Evolutionary conservation across 2,888 invertebrate species (phyloP).

Genomic region (Drosophila vallismaia): DNA sequence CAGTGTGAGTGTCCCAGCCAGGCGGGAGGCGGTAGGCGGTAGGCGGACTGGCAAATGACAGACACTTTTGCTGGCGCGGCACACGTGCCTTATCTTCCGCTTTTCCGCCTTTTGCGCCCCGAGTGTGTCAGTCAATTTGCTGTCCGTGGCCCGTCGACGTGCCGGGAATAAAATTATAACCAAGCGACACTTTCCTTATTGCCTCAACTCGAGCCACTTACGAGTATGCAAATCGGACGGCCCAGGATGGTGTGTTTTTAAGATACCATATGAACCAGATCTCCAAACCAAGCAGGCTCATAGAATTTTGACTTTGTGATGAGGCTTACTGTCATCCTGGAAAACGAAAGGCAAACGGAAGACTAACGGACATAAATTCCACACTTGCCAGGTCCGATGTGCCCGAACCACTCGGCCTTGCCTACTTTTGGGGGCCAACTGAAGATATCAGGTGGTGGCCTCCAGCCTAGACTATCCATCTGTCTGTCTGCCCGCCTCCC

Average conservation of each 20-base stretch:
- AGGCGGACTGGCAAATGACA: conserved; percentile 57
- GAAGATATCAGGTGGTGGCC: conserved; percentile 17
- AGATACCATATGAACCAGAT: not conserved
- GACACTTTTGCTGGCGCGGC: conserved; percentile 39
- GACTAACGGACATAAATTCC: conserved; percentile 22
- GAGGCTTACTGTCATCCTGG: conserved; percentile 26
- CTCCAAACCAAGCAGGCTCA: conserved; percentile 4
- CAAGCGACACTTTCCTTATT: conserved; percentile 58
- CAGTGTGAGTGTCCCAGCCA: conserved; percentile 6
- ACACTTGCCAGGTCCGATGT: conserved; percentile 33
- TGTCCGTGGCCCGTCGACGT: conserved; percentile 56
- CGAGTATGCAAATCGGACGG: conserved; percentile 59
- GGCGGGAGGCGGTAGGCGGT: conserved; percentile 5
- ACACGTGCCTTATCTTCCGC: conserved; percentile 69
- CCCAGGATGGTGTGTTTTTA: conserved; percentile 10
- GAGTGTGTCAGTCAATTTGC: conserved; percentile 52
- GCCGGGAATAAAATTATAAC: conserved; percentile 54
- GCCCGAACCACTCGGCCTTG: conserved; percentile 35
- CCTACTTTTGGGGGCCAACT: conserved; percentile 48
- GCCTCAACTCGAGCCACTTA: conserved; percentile 54
- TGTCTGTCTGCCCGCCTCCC: conserved; percentile 32
- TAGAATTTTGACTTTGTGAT: conserved; percentile 31
- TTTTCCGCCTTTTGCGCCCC: conserved; percentile 13
- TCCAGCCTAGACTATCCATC: conserved; percentile 4
- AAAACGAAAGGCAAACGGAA: not conserved